Conservation (phyloP, 2,888 invertebrate species). For the Andrena dorsata region DNA sequence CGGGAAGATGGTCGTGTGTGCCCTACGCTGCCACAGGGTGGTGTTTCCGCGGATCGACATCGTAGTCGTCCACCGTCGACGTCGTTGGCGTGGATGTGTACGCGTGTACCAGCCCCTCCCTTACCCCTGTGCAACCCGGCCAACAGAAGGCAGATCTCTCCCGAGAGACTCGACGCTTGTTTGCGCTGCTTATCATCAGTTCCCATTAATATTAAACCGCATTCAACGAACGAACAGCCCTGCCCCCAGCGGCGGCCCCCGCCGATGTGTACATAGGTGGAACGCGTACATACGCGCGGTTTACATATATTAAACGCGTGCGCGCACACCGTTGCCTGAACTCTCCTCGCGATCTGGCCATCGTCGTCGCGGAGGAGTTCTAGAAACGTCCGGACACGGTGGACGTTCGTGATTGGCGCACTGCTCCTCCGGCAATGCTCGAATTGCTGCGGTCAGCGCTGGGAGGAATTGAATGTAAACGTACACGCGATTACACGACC, state of each 20-base stretch:
- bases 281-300: conserved; percentile 49
- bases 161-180: conserved; percentile 85
- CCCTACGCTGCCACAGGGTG: conserved; percentile 67
- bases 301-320: conserved; percentile 60
- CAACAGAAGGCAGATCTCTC: conserved; percentile 85
- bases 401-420: too few species aligned
- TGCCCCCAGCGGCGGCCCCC: conserved; percentile 64
- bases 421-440: too few species aligned
- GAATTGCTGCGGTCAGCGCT: too few species aligned
- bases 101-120: conserved; percentile 51
- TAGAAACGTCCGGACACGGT: too few species aligned
- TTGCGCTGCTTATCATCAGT: conserved; percentile 85
- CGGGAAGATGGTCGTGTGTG: conserved; percentile 42
- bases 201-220: conserved; percentile 85
- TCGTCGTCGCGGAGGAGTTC: not conserved
- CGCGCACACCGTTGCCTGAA: not conserved
- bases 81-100: conserved; percentile 49
- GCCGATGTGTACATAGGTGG: conserved; percentile 72
- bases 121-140: conserved; percentile 80
- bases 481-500: too few species aligned
- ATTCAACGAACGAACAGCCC: conserved; percentile 83
- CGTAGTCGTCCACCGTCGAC: conserved; percentile 28
- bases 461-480: too few species aligned
- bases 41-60: conserved; percentile 24
- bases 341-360: not conserved